A percentile compares a stretch with the other conserved stretches of the same genome.
Conservation (phyloP, 1,140 invertebrate genomes). For the Megalopta genalis region DNA sequence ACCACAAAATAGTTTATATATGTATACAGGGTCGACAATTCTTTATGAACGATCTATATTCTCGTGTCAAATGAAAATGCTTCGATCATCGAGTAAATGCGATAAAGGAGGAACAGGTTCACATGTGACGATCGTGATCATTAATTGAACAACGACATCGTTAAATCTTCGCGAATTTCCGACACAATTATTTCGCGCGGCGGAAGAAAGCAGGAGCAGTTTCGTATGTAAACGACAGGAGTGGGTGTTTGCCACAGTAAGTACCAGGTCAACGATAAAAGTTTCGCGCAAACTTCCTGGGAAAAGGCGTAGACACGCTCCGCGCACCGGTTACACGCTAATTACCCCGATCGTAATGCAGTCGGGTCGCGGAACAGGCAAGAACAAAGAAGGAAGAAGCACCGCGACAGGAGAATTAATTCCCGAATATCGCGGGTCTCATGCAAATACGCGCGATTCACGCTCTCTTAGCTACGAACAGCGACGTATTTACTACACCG, state of each 20-base stretch:
- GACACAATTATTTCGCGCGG: too few species aligned
- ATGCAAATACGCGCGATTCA: constrained; percentile 43
- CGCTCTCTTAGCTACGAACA: constrained; percentile 37
- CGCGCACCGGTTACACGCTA: constrained; percentile 36
- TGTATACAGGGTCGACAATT: too few species aligned
- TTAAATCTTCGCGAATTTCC: too few species aligned
- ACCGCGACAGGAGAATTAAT: constrained; percentile 34
- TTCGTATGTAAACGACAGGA: not conserved
- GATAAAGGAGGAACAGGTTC: too few species aligned
- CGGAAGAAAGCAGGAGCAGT: not conserved
- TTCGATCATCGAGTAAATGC: too few species aligned
- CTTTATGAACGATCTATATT: too few species aligned
- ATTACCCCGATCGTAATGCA: constrained; percentile 15
- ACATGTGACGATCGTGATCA: too few species aligned
- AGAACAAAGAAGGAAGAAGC: constrained; percentile 25
- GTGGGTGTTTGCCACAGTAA: not conserved
- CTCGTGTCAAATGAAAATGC: too few species aligned
- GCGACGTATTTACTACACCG: constrained; percentile 50
- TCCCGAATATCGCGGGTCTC: constrained; percentile 34
- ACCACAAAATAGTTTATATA: too few species aligned
- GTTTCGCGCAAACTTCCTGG: constrained; percentile 9
- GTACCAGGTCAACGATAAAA: constrained; percentile 6
- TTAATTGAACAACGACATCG: too few species aligned
- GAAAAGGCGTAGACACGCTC: constrained; percentile 3
- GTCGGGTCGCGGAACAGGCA: constrained; percentile 2